Conservation (phyloP, 1,140 invertebrate species). For the Drosophila watanabei region DNA sequence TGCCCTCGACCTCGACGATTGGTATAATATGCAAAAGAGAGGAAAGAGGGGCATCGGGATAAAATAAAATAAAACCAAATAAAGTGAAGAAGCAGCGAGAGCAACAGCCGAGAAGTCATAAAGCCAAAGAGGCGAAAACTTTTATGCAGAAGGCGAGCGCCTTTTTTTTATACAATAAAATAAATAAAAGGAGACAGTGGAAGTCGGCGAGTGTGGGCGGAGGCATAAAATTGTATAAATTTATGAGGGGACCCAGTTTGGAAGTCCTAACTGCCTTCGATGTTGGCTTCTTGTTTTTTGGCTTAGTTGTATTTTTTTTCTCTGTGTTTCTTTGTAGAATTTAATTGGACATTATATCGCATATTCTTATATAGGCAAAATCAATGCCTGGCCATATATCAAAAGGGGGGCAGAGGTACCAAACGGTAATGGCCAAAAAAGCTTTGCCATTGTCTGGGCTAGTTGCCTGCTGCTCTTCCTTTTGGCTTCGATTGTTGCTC, state of each 20-base stretch:
- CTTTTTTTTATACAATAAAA: constrained; percentile 77
- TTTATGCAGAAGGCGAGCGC: constrained; percentile 50
- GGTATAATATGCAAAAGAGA: constrained; percentile 61
- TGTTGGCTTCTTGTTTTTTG: constrained; percentile 30
- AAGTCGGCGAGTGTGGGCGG: constrained; percentile 13
- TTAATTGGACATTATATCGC: constrained; percentile 80
- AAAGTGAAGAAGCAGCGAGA: constrained; percentile 11
- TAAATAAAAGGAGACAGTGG: constrained; percentile 61
- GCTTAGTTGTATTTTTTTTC: constrained; percentile 4
- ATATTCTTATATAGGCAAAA: constrained; percentile 60
- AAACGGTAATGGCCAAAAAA: constrained; percentile 55
- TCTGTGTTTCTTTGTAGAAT: constrained; percentile 68
- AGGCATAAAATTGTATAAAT: constrained; percentile 75
- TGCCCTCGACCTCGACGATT: constrained; percentile 60
- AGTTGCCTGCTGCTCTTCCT: constrained; percentile 24
- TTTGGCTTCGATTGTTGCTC: constrained; percentile 45
- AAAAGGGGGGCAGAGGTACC: constrained; percentile 55
- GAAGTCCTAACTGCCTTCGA: constrained; percentile 39
- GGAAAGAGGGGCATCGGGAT: neutral
- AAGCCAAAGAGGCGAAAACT: constrained; percentile 61
- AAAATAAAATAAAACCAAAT: constrained; percentile 20
- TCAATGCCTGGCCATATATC: constrained; percentile 52
- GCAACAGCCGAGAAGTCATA: constrained; percentile 60
- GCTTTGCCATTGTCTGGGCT: constrained; percentile 41
- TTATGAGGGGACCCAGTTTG: constrained; percentile 62